Conservation (phyloP, 2,113 vertebrate genomes). For the Passer montanus region DNA sequence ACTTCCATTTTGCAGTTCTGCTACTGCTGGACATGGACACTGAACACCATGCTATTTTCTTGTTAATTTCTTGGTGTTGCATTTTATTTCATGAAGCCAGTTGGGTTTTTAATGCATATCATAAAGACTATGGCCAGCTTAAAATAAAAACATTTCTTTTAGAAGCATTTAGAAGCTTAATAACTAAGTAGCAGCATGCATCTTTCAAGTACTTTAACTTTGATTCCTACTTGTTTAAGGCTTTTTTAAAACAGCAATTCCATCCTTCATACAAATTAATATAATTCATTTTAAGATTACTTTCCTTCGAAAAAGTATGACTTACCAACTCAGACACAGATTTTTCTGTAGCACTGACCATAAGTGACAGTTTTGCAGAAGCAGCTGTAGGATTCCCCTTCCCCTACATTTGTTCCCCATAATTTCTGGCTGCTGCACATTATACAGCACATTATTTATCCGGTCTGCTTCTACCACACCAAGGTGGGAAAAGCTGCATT, state of each 20-base stretch:
- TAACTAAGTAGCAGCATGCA: background rate
- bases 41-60: background rate
- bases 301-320: background rate
- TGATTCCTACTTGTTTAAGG: background rate
- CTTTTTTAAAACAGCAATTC: background rate
- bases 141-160: background rate
- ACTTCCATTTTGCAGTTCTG: background rate
- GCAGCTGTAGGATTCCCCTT: background rate
- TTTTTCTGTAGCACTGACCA: background rate
- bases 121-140: background rate
- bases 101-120: background rate
- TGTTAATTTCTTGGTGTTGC: background rate
- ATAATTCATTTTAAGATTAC: background rate
- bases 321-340: background rate
- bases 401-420: background rate
- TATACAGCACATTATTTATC: fast-evolving
- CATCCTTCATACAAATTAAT: background rate
- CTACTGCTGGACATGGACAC: background rate
- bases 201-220: background rate
- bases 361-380: background rate
- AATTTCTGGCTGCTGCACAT: background rate
- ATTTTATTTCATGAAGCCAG: background rate
- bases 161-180: background rate
- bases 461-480: fast-evolving
- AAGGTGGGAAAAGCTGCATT: background rate